Evolutionary conservation across 35 echinoderm and acorn worm genomes (phyloP), one percentile per base, ranked within the genome.

Genomic region (Anneissia japonica): DNA sequence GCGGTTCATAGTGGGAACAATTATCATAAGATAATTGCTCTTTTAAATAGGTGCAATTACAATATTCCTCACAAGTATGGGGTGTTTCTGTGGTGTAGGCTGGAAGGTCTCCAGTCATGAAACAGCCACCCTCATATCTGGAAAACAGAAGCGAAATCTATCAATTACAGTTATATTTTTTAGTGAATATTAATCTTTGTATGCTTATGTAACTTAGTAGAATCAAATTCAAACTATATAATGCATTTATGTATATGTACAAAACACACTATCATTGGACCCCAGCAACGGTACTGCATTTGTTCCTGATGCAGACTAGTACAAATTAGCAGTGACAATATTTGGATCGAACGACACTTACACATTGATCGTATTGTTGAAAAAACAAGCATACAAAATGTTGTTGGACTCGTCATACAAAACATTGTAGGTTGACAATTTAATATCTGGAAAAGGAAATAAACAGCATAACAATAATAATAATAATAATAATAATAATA

Each of bases 371-470:
- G 34, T 84, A 46, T 32, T 93, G 86, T 93, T 93, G 38, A 80
- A 93, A 82, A 93, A 93, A 37, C 91, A 93, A 0, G 83, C 91
- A 89, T 93, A 93, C 40, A 93, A 79, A 16, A 93, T 88, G 39
- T 93, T 85, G 76, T 89, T 82, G 0, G 35, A 16, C 73, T 93
- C 91, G 82, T 93, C 87, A 80, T 85, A 93, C 19, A 93, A 36
- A 28, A 84, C 82, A 75, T 84, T 93, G 77, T 93, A 93, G 5
- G 77, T 93, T 46, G 83, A 85, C 46, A 93, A 77, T 72, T 89
- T 84, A 10, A 89, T 36, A 93, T 93, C 91, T 93, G 77, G 31
- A 88, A 73, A 32, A 11, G 26, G 19, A 34, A 41, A 37, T 30
- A 30, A 39, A 79, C 21, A 28, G 31, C 72, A 33, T 32, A 51